These are phyloP conservation scores for Pimephales promelas DNA, from an alignment of 2,113 vertebrate genomes.

Conservation along the genomic window DNA sequence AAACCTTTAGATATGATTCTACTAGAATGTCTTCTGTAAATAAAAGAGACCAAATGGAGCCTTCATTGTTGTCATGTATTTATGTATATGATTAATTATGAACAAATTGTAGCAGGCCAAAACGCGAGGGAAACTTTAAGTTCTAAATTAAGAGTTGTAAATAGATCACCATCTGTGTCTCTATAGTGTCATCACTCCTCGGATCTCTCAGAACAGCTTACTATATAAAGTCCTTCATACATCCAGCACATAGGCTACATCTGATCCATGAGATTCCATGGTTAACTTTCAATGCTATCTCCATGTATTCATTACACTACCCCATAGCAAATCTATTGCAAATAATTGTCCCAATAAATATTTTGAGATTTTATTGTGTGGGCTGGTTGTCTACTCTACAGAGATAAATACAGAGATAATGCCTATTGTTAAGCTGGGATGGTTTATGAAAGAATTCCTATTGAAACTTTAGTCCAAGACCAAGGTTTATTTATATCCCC, in stretches of 20 bases:
- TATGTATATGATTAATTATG: constrained; percentile 45
- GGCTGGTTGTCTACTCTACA: background rate
- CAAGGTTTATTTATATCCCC: constrained; percentile 26
- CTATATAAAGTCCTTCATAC: constrained; percentile 14
- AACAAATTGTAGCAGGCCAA: constrained; percentile 50
- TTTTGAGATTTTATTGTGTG: constrained; percentile 5
- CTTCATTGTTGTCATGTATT: constrained; percentile 32
- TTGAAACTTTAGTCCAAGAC: constrained; percentile 24
- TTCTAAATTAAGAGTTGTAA: constrained; percentile 63
- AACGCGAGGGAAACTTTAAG: constrained; percentile 53
- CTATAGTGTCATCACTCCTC: constrained; percentile 51
- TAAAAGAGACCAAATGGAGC: constrained; percentile 38
- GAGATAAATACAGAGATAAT: background rate
- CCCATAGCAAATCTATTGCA: background rate
- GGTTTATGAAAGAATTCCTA: background rate
- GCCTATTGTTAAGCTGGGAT: background rate
- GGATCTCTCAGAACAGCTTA: background rate
- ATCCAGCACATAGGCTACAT: background rate
- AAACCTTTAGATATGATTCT: background rate
- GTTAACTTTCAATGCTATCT: constrained; percentile 12
- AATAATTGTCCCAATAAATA: background rate
- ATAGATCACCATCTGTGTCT: constrained; percentile 69
- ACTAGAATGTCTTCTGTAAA: background rate
- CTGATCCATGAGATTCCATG: background rate
- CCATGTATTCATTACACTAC: background rate